Base-by-base conservation (phyloP, 2,113 vertebrate species). In the Hippopotamus amphibius region DNA sequence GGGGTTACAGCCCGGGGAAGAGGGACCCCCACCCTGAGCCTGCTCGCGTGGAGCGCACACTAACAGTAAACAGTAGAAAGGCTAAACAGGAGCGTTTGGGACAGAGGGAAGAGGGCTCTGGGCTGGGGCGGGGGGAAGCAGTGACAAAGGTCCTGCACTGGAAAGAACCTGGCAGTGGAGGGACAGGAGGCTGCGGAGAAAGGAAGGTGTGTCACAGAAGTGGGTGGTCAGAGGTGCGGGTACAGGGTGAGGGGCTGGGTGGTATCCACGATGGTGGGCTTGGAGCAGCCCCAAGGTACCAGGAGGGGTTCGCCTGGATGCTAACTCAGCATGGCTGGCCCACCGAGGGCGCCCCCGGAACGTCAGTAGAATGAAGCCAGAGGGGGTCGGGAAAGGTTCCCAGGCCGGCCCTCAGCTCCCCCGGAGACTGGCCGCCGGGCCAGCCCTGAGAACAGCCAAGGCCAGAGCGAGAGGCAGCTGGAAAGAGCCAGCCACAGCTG, bases 171-270 rank as follows among this genome's bases (percentile, higher is more conserved):
- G 48, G 48, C 9, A 13, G 37, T 2, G 12, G 57, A 48, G 14
- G 59, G 46, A 33, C 43, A 6, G 26, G 1, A 19, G 46, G 57
- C 46, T 1, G 65, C 13, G 14, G 50, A 15, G 12, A 41, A 3
- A 10, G 48, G 50, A 3, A 17, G 53, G 13, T 8, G 8, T 1
- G 53, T 5, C 33, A 21, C 37, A 37, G n/a, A 12, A 2, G 48
- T 6, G 26, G 30, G 48, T 12, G 4, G 61, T n/a, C 55, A 21
- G 10, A 10, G 61, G 24, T 0, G 5, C 0, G 6, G 48, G 28
- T 37, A 0, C 28, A 3, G 17, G n/a, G 13, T 0, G 33, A 41
- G 33, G 69, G 53, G 2, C 46, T 6, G 41, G 3, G 22, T 3
- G 19, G 9, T 55, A 28, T 43, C 26, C 46, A 55, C 5, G n/a